A percentile compares a stretch with the other conserved stretches of the same genome.
Evolutionary conservation across 1,140 invertebrate species (phyloP).

Genomic region (Patella vulgata): DNA sequence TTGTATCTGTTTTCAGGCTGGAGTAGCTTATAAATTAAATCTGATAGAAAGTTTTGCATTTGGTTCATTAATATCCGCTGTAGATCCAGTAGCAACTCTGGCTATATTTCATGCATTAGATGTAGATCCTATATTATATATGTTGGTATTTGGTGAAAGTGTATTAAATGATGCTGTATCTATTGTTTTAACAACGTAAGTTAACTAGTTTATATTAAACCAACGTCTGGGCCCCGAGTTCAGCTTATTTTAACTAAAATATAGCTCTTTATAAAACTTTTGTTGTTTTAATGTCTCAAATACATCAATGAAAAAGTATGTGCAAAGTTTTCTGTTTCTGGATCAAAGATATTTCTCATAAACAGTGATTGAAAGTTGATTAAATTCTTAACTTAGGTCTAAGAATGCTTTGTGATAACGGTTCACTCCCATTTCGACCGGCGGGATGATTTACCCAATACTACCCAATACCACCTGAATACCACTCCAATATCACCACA

Average conservation of each 20-base stretch:
- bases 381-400: too few species aligned
- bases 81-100: conserved; percentile 94
- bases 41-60: conserved; percentile 99
- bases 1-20: conserved; percentile 66
- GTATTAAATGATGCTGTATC: conserved; percentile 98
- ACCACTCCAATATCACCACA: too few species aligned
- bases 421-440: too few species aligned
- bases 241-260: not conserved
- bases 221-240: not conserved
- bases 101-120: conserved; percentile 98
- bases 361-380: too few species aligned
- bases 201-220: conserved; percentile 52
- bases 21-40: conserved; percentile 85
- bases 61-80: conserved; percentile 97
- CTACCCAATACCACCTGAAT: too few species aligned
- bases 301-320: not conserved
- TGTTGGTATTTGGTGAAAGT: conserved; percentile 98
- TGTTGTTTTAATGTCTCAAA: conserved; percentile 4
- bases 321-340: too few species aligned
- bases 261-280: too few species aligned
- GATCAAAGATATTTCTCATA: too few species aligned
- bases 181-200: conserved; percentile 94
- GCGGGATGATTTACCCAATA: too few species aligned
- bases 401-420: too few species aligned
- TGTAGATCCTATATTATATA: conserved; percentile 90